Conservation (phyloP, 2,113 vertebrate genomes). For the Ursus arctos region DNA sequence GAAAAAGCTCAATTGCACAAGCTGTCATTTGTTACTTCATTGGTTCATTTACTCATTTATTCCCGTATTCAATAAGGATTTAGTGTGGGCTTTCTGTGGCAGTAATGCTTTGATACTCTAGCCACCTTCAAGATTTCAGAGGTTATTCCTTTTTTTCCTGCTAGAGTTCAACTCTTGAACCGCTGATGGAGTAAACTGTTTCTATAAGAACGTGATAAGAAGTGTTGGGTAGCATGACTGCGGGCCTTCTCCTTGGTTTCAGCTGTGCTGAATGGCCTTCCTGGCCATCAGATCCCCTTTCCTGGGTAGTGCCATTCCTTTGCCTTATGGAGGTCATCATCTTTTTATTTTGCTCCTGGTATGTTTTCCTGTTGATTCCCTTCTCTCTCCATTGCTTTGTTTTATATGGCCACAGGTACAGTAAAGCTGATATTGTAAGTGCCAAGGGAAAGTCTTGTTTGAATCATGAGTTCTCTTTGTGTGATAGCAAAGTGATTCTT, state of each 20-base stretch:
- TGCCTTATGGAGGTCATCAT: not conserved
- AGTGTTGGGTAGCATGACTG: rapidly evolving
- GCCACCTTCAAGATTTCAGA: not conserved
- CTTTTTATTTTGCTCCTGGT: conserved; percentile 5
- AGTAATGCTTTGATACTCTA: not conserved
- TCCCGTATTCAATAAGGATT: not conserved
- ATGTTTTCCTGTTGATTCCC: conserved; percentile 11
- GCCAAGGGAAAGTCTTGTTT: conserved; percentile 21
- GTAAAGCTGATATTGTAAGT: conserved; percentile 53
- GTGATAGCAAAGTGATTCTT: not conserved
- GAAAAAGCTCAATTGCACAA: not conserved
- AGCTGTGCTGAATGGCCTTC: not conserved
- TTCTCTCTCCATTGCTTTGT: not conserved
- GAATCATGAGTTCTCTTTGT: conserved; percentile 21
- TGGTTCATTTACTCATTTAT: not conserved
- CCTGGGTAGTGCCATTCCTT: not conserved
- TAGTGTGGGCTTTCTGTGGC: not conserved
- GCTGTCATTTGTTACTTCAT: not conserved
- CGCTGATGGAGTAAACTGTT: not conserved
- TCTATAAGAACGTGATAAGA: not conserved
- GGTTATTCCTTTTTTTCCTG: not conserved
- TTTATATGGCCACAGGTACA: conserved; percentile 16
- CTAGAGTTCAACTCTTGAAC: not conserved
- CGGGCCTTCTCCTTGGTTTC: not conserved
- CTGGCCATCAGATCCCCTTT: not conserved